Evolutionary conservation across 2,888 invertebrate genomes (phyloP), one percentile per base, ranked within the genome.

Genomic region (Apotomis capreana): DNA sequence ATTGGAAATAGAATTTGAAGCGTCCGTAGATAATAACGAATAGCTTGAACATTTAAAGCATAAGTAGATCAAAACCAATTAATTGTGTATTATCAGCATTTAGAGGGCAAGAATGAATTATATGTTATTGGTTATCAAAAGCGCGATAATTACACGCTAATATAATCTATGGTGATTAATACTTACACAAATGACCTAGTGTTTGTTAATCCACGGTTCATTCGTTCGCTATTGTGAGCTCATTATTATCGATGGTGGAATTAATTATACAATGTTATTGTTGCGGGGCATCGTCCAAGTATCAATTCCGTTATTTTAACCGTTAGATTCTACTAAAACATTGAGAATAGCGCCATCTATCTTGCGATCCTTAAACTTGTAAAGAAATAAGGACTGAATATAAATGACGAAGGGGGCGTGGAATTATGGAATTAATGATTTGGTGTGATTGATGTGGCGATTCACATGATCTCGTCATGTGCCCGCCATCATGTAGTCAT

Each of bases 191-290:
- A 62, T 62, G 10, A 37, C 60, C 57, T 67, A 58, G 26, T 26
- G 40, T 40, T 55, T 44, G 44, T 68, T 60, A 68, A 60, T 54
- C 59, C 68, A 52, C 40, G 60, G n/a, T 26, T 36, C 68, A 68
- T 68, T 68, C 52, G 52, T 10, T 26, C 15, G 37, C 52, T 1
- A 40, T 52, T 59, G 44, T 37, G 64, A 36, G 68, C 60, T 68
- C 60, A 60, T 68, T 60, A 68, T 68, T 37, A 68, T 12, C 15
- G 49, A 65, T 40, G 13, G 3, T 51, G 40, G 59, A 40, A 68
- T 68, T 37, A 68, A 68, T 59, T 15, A 51, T 15, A 51, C 26
- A 36, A n/a, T 52, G 13, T 15, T 52, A 59, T 60, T 68, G 51
- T 60, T 59, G 4, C 46, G 5, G 36, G 46, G n/a, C 57, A 46